A percentile compares a stretch with the other conserved stretches of the same genome.
These are phyloP conservation scores for Octomys mimax DNA, from an alignment of 2,797 vertebrate species.

Conservation along the genomic window DNA sequence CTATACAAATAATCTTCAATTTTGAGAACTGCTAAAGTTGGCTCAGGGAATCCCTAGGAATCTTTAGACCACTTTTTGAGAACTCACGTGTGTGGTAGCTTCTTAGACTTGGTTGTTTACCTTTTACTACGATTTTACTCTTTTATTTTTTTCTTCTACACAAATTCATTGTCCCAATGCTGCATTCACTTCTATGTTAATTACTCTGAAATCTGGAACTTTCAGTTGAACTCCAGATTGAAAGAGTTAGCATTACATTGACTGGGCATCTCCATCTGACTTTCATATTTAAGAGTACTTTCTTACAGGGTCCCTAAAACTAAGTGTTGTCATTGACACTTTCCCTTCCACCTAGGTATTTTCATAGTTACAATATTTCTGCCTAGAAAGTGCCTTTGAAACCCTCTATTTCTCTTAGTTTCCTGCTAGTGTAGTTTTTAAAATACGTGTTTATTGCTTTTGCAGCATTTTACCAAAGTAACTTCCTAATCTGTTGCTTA, in stretches of 20 bases:
- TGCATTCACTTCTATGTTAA: neutral
- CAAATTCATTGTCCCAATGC: neutral
- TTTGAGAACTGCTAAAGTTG: neutral
- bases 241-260: neutral
- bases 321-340: neutral
- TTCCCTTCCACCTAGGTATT: neutral
- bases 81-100: neutral
- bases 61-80: neutral
- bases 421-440: neutral
- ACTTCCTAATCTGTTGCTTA: neutral
- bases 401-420: neutral
- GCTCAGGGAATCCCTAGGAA: neutral
- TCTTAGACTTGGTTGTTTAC: neutral
- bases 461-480: slow-evolving; percentile 16
- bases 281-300: slow-evolving; percentile 2
- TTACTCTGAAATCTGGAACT: neutral
- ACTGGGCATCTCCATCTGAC: neutral
- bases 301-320: neutral
- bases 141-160: neutral
- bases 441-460: neutral
- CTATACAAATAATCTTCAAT: slow-evolving; percentile 1
- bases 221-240: neutral
- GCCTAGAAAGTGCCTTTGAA: neutral
- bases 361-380: neutral
- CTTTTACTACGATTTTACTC: neutral